phyloP scores from a whole-genome alignment of 2,113 vertebrate species.

The Vidua chalybeata region DNA sequence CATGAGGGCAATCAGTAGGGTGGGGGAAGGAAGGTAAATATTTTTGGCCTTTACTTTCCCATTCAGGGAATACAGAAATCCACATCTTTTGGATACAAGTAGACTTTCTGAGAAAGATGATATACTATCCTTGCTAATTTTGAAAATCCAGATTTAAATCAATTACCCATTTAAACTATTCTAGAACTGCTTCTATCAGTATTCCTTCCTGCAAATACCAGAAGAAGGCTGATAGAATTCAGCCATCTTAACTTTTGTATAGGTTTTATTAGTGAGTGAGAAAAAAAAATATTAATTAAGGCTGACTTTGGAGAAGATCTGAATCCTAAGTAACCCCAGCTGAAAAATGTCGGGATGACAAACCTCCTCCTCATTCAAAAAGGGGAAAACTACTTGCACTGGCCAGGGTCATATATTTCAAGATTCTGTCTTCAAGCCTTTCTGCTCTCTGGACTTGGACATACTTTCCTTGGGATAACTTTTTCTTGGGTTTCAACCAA shows the following conservation, averaged over 20 bases:
- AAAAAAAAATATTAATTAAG: not conserved
- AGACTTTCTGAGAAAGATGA: not conserved
- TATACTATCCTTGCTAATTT: not conserved
- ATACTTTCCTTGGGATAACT: not conserved
- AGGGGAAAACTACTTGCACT: not conserved
- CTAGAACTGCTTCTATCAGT: not conserved
- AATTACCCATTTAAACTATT: not conserved
- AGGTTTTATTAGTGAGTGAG: not conserved
- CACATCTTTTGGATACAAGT: not conserved
- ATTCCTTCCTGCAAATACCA: not conserved
- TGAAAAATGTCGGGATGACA: not conserved
- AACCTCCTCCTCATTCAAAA: not conserved
- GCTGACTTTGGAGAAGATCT: not conserved
- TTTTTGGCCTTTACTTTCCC: not conserved
- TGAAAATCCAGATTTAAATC: not conserved
- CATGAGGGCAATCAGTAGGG: not conserved
- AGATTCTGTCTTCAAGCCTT: not conserved
- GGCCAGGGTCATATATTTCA: not conserved
- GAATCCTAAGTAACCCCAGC: not conserved
- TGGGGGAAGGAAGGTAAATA: not conserved
- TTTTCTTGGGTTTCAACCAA: not conserved
- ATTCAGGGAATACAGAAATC: not conserved
- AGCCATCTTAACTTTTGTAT: not conserved
- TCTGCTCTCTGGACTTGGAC: not conserved
- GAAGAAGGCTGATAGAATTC: not conserved